These are phyloP conservation scores for Megathymus violae DNA, from an alignment of 1,140 invertebrate genomes.

Conservation along the genomic window DNA sequence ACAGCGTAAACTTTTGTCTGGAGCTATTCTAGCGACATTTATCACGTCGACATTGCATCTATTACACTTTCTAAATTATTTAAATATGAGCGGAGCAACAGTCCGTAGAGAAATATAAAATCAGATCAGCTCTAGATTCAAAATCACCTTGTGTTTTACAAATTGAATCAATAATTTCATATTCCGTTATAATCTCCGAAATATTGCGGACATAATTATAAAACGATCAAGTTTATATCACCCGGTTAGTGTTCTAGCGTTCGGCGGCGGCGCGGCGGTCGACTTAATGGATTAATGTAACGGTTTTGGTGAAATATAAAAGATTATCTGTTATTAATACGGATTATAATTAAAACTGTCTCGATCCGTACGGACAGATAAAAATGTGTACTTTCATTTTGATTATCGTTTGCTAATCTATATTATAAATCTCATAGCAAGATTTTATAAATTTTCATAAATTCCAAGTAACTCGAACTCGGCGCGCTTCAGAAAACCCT, in stretches of 20 bases:
- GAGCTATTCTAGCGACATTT: too few species aligned
- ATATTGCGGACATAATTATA: constrained; percentile 4
- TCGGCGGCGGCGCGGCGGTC: background rate
- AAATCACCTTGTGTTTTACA: background rate
- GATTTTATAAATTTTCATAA: too few species aligned
- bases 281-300: background rate
- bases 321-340: background rate
- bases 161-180: background rate
- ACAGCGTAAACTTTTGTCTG: too few species aligned
- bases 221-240: background rate
- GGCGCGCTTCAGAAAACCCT: too few species aligned
- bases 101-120: background rate
- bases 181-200: constrained; percentile 4
- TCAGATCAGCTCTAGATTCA: background rate
- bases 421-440: too few species aligned
- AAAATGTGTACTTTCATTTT: background rate
- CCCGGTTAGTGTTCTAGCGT: background rate
- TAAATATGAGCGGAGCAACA: constrained; percentile 15
- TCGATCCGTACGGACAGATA: background rate
- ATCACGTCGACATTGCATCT: background rate
- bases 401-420: too few species aligned
- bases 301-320: background rate
- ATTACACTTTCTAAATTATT: constrained; percentile 26
- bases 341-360: background rate
- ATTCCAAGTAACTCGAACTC: too few species aligned